Evolutionary conservation across 64 coral and sea anemone species (phyloP).

Genomic region (Hydrozoanthus tunicans): DNA sequence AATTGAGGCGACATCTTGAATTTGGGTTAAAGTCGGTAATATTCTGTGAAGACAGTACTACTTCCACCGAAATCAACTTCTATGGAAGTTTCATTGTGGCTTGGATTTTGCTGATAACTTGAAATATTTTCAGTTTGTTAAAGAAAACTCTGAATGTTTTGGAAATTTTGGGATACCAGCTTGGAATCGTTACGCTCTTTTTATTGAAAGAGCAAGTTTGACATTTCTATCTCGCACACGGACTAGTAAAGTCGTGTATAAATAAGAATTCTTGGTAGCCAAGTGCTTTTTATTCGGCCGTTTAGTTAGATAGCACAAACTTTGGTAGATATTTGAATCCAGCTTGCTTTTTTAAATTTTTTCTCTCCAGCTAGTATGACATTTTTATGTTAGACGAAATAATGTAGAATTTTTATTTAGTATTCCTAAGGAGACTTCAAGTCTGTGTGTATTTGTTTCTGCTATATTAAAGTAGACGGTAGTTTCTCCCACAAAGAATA

Average conservation of each 20-base stretch:
- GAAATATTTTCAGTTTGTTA: too few relatives aligned
- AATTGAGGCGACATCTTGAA: too few relatives aligned
- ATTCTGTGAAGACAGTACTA: too few relatives aligned
- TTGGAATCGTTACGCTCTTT: background rate
- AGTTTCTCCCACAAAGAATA: background rate
- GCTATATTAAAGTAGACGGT: background rate
- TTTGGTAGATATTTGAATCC: background rate
- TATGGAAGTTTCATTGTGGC: too few relatives aligned
- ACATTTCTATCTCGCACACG: conserved; percentile 18
- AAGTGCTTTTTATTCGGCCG: conserved; percentile 15
- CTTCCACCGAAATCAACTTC: too few relatives aligned
- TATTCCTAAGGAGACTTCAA: background rate
- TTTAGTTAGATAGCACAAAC: background rate
- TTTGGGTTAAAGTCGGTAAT: too few relatives aligned
- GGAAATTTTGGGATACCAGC: background rate
- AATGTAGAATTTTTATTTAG: background rate
- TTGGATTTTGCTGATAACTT: too few relatives aligned
- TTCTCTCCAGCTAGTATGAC: too few relatives aligned
- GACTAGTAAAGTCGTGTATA: conserved; percentile 37
- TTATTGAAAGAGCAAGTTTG: background rate
- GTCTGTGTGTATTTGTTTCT: background rate
- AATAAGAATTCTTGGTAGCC: conserved; percentile 18
- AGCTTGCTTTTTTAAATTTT: background rate
- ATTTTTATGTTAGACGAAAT: conserved; percentile 5
- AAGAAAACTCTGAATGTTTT: background rate